Conservation (phyloP, 2,888 invertebrate species). For the Himalopsyche anomala region DNA sequence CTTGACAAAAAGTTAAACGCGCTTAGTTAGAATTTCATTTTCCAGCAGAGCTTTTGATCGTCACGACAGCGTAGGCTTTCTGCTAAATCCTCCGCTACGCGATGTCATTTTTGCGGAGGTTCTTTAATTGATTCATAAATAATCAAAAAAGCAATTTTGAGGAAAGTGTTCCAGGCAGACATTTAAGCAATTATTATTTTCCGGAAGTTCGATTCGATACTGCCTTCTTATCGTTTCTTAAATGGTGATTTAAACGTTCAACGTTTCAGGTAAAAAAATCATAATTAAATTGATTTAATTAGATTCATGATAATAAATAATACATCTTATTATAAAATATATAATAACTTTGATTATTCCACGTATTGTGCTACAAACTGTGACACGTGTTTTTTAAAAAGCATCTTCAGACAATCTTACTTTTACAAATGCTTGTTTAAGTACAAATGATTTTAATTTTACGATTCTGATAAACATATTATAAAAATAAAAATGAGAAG, state of each 20-base stretch:
- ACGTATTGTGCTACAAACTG: too few relatives aligned
- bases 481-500: too few relatives aligned
- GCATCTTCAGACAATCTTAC: too few relatives aligned
- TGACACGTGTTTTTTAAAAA: too few relatives aligned
- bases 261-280: neutral
- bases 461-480: too few relatives aligned
- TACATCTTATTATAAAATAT: too few relatives aligned
- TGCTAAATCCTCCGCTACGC: neutral
- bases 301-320: too few relatives aligned
- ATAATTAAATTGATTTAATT: neutral
- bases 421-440: too few relatives aligned
- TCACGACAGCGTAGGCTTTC: neutral
- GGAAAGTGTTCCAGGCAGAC: neutral
- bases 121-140: slow-evolving; percentile 18
- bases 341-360: too few relatives aligned
- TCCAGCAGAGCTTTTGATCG: neutral
- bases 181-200: neutral
- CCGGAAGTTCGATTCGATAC: neutral
- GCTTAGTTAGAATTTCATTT: slow-evolving; percentile 2
- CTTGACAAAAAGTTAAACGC: neutral
- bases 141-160: slow-evolving; percentile 5
- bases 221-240: neutral
- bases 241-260: neutral
- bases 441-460: too few relatives aligned
- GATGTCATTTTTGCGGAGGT: neutral